These are phyloP conservation scores for Chydorus sphaericus DNA, from an alignment of 2,888 invertebrate genomes.

Conservation along the genomic window DNA sequence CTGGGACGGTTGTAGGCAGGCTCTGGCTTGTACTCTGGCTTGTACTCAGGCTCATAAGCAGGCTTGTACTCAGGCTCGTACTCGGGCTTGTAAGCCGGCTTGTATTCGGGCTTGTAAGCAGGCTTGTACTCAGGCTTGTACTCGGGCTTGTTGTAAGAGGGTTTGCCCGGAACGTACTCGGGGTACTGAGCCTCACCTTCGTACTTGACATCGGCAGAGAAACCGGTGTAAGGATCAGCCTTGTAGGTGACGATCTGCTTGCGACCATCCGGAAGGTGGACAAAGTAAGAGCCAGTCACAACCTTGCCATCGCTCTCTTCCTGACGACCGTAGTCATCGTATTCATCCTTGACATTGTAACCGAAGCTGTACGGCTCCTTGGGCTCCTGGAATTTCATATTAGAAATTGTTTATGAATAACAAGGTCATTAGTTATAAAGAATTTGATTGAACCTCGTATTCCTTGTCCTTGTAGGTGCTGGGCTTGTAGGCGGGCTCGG, in stretches of 20 bases:
- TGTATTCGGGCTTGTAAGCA: background rate
- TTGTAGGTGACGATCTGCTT: constrained; percentile 12
- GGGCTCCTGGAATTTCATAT: constrained; percentile 4
- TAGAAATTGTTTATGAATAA: no score
- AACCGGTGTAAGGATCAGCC: constrained; percentile 11
- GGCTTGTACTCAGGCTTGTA: constrained; percentile 1
- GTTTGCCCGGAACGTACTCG: constrained; percentile 1
- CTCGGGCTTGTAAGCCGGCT: background rate
- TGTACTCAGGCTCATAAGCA: background rate
- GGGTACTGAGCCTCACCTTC: constrained; percentile 13
- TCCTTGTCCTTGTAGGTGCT: background rate
- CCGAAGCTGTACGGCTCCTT: constrained; percentile 13
- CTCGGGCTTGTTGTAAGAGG: background rate
- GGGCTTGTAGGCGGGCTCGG: background rate
- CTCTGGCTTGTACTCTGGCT: background rate
- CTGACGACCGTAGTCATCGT: constrained; percentile 12
- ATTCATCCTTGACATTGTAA: constrained; percentile 13
- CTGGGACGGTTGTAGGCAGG: background rate
- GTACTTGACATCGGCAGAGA: constrained; percentile 13
- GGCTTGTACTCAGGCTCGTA: background rate
- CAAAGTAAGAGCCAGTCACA: constrained; percentile 12
- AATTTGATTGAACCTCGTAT: no score
- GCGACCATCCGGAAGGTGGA: constrained; percentile 11
- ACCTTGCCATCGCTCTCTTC: constrained; percentile 13
- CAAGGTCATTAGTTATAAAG: no score